Conservation (phyloP, 1,140 invertebrate species). For the Leptinotarsa defecta region DNA sequence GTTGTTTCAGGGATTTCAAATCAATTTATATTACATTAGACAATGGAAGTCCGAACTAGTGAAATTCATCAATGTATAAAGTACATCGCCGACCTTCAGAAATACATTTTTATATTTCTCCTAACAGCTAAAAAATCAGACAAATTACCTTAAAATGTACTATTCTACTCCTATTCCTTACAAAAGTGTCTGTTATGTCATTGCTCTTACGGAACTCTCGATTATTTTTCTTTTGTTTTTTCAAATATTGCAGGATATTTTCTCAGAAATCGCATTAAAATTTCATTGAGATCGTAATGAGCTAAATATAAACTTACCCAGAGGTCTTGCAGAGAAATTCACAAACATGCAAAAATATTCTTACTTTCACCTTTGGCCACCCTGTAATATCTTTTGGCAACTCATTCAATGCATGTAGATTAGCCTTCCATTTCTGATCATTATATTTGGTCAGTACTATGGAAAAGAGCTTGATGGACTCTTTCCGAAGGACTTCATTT, state of each 20-base stretch:
- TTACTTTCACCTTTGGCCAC: neutral
- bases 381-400: constrained; percentile 2
- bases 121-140: too few species aligned
- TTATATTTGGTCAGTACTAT: constrained; percentile 8
- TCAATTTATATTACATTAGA: too few species aligned
- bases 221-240: too few species aligned
- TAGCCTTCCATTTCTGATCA: neutral
- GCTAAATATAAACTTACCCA: constrained; percentile 11
- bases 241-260: neutral
- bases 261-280: neutral
- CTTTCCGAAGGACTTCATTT: neutral
- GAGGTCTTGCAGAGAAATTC: neutral
- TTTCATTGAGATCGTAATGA: neutral
- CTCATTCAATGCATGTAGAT: neutral
- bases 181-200: too few species aligned
- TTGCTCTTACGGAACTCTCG: too few species aligned
- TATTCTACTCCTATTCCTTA: too few species aligned
- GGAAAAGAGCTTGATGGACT: constrained; percentile 7
- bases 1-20: too few species aligned
- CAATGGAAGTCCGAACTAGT: too few species aligned
- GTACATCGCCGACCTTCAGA: too few species aligned
- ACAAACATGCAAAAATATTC: constrained; percentile 15
- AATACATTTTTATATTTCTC: too few species aligned
- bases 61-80: too few species aligned
- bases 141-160: too few species aligned